Percentiles rank a stretch among this genome's conserved stretches.
phyloP scores from a whole-genome alignment of 2,113 vertebrate genomes.

The Myrmecophaga tridactyla region DNA sequence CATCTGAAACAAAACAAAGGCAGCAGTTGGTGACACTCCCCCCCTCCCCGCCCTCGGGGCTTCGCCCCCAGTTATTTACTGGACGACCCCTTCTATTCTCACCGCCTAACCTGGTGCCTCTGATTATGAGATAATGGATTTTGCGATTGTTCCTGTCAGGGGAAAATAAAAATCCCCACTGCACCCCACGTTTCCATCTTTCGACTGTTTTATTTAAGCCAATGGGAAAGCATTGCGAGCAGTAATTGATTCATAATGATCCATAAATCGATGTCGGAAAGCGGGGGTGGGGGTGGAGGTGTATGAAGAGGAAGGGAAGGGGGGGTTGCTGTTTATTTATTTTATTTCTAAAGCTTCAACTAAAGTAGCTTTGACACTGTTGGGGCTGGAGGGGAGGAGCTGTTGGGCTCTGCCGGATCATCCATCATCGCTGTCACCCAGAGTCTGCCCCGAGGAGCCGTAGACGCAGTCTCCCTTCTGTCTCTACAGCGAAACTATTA shows the following conservation, averaged over 20 bases:
- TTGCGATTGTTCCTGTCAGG: slow-evolving; percentile 45
- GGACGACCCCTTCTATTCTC: slow-evolving; percentile 43
- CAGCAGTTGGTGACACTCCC: slow-evolving; percentile 43
- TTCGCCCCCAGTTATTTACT: neutral
- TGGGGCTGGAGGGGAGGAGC: slow-evolving; percentile 94
- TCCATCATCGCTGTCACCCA: slow-evolving; percentile 98
- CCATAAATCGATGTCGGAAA: slow-evolving; percentile 80
- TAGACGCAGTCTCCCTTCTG: slow-evolving; percentile 94
- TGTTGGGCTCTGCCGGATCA: slow-evolving; percentile 92
- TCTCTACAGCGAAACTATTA: slow-evolving; percentile 94
- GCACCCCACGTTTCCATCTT: slow-evolving; percentile 63
- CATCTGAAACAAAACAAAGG: slow-evolving; percentile 63
- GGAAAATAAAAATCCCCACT: neutral
- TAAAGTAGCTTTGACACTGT: slow-evolving; percentile 90
- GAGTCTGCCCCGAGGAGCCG: slow-evolving; percentile 93
- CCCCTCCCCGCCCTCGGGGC: neutral
- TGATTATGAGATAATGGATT: slow-evolving; percentile 63
- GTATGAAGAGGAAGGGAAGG: neutral
- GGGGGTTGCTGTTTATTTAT: slow-evolving; percentile 82
- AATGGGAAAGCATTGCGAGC: slow-evolving; percentile 79
- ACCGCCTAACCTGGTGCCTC: slow-evolving; percentile 50
- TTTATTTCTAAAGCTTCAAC: slow-evolving; percentile 90
- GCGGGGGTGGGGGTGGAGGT: slow-evolving; percentile 44
- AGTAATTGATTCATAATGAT: slow-evolving; percentile 87
- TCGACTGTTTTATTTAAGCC: slow-evolving; percentile 77